Percentiles rank a stretch among this genome's conserved stretches.
Conservation (phyloP, 2,113 vertebrate genomes). For the Myrmecobius fasciatus region DNA sequence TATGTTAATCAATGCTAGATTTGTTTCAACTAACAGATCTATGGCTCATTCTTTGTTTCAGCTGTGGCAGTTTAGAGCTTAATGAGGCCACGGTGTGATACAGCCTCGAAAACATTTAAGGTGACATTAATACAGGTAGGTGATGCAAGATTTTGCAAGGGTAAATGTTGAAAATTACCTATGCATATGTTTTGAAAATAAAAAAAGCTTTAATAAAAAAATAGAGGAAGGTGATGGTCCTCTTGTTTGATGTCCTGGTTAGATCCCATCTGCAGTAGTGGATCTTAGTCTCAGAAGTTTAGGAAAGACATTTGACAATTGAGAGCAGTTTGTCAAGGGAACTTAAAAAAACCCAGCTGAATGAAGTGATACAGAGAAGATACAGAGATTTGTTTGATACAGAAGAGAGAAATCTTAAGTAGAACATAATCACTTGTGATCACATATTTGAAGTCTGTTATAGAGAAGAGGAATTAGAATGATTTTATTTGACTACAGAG, state of each 20-base stretch:
- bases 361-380: background rate
- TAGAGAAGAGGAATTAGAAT: background rate
- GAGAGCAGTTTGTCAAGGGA: background rate
- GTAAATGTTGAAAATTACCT: too few relatives aligned
- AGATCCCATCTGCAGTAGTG: background rate
- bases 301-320: background rate
- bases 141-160: background rate
- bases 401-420: background rate
- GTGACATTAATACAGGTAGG: background rate
- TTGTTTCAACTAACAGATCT: background rate
- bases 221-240: background rate
- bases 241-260: background rate
- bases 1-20: background rate
- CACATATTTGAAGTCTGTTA: background rate
- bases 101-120: background rate
- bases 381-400: too few relatives aligned
- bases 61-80: background rate
- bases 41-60: background rate
- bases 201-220: too few relatives aligned
- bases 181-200: too few relatives aligned
- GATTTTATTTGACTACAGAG: background rate
- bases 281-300: background rate
- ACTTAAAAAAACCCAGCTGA: background rate
- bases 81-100: background rate
- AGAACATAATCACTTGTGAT: background rate